Evolutionary conservation across 2,888 invertebrate species (phyloP), one percentile per base, ranked within the genome.

Genomic region (Trissonchulus latispiculum): DNA sequence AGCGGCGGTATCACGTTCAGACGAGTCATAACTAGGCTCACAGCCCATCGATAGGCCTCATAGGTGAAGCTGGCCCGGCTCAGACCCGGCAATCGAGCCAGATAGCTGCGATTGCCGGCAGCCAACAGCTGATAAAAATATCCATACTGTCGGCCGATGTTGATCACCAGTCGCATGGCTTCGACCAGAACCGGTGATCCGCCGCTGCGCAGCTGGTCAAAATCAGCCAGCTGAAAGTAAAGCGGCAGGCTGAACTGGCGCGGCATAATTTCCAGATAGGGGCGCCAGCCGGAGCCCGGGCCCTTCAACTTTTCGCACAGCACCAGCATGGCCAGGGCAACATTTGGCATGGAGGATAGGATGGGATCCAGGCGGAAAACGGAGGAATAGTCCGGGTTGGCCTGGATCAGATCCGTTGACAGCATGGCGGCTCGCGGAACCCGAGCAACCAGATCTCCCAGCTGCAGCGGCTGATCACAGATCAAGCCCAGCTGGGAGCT

Each of bases 141-240:
- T 1, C 93, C 90, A 86, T 94, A 97, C 81, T 96, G 96, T 76
- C 95, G 87, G 0, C 91, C 90, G 78, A 96, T 94, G 82, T 90
- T 91, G 81, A 91, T 89, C 81, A 89, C 92, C 81, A 93, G 90
- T 79, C 90, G 91, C 75, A 96, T 83, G 29, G 92, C 90, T 61
- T 85, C 85, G 77, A 83, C 85, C 48, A 48, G 23, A 8, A 23
- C 48, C 23, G 48, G 23, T 8, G 8, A 15, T 8, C 48, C 48
- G n/a, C n/a, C n/a, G n/a, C n/a, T n/a, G 8, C 23, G 8, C 23
- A 93, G 85, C 79, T 89, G 88, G 75, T 88, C 85, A 77, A 93
- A 84, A 79, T 93, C 92, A 73, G 89, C 88, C 29, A 87, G 84
- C 64, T 86, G 87, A 85, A 91, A 93, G 83, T 92, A 93, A 31